A percentile compares a stretch with the other conserved stretches of the same genome.
phyloP scores from a whole-genome alignment of 2,113 vertebrate species.

The Melanerpes aurifrons region DNA sequence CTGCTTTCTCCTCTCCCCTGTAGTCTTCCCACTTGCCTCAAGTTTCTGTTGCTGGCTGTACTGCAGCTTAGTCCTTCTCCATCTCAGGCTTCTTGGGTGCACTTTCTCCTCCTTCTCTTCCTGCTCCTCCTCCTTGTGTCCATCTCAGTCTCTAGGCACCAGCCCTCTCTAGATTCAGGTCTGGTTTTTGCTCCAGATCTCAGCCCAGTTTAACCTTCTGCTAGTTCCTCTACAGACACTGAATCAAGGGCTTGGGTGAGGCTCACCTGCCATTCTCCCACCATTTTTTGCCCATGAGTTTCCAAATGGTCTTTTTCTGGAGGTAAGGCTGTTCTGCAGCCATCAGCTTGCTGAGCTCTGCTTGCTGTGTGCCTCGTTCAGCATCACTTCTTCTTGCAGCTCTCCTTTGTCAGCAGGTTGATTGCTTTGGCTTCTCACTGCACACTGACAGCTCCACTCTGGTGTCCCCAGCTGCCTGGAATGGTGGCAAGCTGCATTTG shows the following conservation, averaged over 20 bases:
- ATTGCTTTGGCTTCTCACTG: background rate
- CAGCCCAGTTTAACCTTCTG: background rate
- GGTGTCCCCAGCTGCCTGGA: background rate
- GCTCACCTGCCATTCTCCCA: background rate
- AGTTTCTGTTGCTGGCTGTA: background rate
- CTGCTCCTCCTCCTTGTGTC: background rate
- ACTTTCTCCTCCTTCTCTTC: background rate
- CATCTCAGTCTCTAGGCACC: background rate
- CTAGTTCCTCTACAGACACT: background rate
- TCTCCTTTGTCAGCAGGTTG: conserved; percentile 16
- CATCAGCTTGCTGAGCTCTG: background rate
- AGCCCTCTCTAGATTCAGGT: background rate
- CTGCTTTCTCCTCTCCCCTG: background rate
- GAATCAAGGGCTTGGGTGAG: background rate
- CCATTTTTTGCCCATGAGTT: background rate
- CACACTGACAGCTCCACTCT: background rate
- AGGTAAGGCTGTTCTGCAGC: background rate
- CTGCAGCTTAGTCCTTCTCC: background rate
- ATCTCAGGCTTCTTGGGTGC: background rate
- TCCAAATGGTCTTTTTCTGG: background rate
- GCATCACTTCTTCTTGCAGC: conserved; percentile 4
- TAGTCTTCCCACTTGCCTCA: accelerated
- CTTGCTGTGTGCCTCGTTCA: background rate
- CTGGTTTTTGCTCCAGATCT: background rate
- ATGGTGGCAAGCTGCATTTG: background rate